Base-by-base conservation (phyloP, 2,797 vertebrate genomes). In the Phoxinus dragarum region DNA sequence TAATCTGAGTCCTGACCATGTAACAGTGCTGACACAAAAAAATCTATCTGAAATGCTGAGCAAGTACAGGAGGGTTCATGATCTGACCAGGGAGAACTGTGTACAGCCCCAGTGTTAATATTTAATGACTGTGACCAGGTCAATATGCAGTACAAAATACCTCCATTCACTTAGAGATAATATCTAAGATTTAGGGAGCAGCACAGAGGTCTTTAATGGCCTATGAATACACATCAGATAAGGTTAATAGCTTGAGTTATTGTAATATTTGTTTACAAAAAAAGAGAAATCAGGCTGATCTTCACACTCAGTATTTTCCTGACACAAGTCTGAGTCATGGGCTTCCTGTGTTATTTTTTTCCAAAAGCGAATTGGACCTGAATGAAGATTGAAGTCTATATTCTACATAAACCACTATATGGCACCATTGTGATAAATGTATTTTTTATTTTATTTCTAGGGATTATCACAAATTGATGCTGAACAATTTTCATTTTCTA, bases 61-160 rank as follows among this genome's bases (percentile, higher is more conserved):
- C 76, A 66, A 27, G 49, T 38, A 72, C 49, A 69, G 3, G 5
- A 82, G 38, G 85, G 21, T 73, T 80, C 64, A 54, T 84, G 19
- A 67, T 68, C 49, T 47, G 76, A 91, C 81, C 76, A 79, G 23
- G 66, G 77, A 86, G 87, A 84, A 82, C 54, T 82, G 31, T 82
- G 79, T 64, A 67, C 61, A 87, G 78, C 84, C 38, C 82, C 69
- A 44, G 64, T 54, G 80, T 87, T 84, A 86, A 87, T 88, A 88
- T 89, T 89, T 88, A 76, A 91, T 89, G 87, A 89, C 21, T 36
- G 10, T 84, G 67, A 78, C 54, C 8, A 83, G 77, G 69, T 71
- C 73, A 78, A 89, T 88, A 84, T 76, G 89, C 10, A 10, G 47
- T 11, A 80, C 40, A 80, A 66, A 80, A 80, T 59, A 79, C 40